Evolutionary conservation across 2,888 invertebrate species (phyloP).

Genomic region (Gastrophysa polygoni): DNA sequence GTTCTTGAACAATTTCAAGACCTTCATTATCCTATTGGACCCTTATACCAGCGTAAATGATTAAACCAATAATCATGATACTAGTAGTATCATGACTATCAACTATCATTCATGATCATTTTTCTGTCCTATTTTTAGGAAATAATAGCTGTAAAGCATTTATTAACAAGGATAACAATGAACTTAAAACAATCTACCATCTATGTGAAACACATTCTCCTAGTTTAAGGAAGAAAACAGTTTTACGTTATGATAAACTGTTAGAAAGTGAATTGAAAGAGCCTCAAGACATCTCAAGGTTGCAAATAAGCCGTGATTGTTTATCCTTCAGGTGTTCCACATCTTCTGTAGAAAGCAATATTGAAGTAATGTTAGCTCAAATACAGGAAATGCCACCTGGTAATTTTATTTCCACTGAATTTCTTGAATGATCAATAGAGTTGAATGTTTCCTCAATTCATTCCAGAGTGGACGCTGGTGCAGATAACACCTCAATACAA

Average conservation of each 20-base stretch:
- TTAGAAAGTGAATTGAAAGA: conserved; percentile 27
- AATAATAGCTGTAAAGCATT: conserved; percentile 43
- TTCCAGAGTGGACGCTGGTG: conserved; percentile 67
- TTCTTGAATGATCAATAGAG: not conserved
- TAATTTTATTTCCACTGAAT: conserved; percentile 25
- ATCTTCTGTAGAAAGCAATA: conserved; percentile 31
- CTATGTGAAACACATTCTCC: conserved; percentile 53
- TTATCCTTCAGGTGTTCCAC: conserved; percentile 45
- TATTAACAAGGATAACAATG: conserved; percentile 39
- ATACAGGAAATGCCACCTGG: conserved; percentile 53
- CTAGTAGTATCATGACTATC: too few species aligned
- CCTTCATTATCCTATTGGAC: not conserved
- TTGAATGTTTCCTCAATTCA: conserved; percentile 17
- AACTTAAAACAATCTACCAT: conserved; percentile 49
- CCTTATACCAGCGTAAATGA: not conserved
- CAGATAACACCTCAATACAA: conserved; percentile 61
- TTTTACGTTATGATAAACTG: conserved; percentile 45
- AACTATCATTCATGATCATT: too few species aligned
- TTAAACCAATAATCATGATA: not conserved
- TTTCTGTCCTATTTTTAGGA: conserved; percentile 39
- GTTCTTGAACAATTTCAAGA: not conserved
- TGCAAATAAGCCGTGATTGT: conserved; percentile 43
- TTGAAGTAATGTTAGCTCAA: conserved; percentile 44
- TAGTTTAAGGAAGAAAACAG: conserved; percentile 47
- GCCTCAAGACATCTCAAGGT: conserved; percentile 16